Conservation (phyloP, 2,113 vertebrate genomes). For the Microcebus lehilahytsara region DNA sequence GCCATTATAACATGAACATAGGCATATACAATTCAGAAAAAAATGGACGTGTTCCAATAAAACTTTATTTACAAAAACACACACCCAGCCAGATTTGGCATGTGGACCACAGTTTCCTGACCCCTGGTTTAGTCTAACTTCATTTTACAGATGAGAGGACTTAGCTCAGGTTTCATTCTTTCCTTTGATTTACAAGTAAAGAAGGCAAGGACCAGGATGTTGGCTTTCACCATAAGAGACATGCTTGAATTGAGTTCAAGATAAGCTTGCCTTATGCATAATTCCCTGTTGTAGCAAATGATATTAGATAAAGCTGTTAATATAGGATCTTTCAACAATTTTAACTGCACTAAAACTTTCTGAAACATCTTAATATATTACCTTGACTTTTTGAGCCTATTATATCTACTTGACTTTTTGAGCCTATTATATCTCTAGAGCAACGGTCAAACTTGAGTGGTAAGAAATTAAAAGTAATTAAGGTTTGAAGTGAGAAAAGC, state of each 20-base stretch:
- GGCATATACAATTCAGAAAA: background rate
- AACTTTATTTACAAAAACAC: slow-evolving; percentile 9
- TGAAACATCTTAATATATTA: background rate
- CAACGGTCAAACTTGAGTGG: slow-evolving; percentile 3
- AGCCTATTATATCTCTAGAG: background rate
- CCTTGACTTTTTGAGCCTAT: slow-evolving; percentile 9
- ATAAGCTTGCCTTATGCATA: background rate
- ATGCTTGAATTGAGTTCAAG: slow-evolving; percentile 9
- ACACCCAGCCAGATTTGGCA: background rate
- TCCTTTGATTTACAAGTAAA: slow-evolving; percentile 6
- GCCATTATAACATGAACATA: background rate
- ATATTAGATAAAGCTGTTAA: background rate
- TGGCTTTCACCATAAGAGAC: slow-evolving; percentile 16
- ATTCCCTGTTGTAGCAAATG: slow-evolving; percentile 4
- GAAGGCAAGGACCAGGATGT: background rate
- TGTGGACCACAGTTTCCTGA: background rate
- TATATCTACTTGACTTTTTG: slow-evolving; percentile 15
- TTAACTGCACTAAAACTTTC: background rate
- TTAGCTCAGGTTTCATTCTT: slow-evolving; percentile 9
- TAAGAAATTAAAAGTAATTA: slow-evolving; percentile 22
- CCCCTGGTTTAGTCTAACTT: background rate
- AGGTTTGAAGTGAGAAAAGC: background rate
- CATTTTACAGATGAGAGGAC: slow-evolving; percentile 32
- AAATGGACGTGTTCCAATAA: background rate
- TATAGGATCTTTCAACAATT: background rate